Evolutionary conservation across 2,797 vertebrate genomes (phyloP).

Genomic region (Enteromius mattozi): DNA sequence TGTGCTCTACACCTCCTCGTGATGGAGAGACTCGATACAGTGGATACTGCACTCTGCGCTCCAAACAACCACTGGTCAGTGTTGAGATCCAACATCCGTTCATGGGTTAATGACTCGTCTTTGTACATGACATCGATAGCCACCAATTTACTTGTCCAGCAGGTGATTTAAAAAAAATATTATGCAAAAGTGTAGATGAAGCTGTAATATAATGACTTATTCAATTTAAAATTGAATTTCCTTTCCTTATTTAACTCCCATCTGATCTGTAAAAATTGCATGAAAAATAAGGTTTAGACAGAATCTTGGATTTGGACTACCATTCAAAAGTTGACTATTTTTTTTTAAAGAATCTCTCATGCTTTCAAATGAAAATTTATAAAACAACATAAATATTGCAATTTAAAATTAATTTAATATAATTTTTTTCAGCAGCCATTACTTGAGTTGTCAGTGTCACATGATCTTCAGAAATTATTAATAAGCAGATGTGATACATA

Average conservation of each 20-base stretch:
- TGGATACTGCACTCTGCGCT: constrained; percentile 89
- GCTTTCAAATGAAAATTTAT: background rate
- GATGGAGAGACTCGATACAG: constrained; percentile 92
- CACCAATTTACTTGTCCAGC: background rate
- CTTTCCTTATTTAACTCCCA: background rate
- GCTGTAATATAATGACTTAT: background rate
- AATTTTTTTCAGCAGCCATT: background rate
- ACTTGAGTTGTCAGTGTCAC: background rate
- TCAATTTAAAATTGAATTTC: background rate
- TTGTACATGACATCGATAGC: background rate
- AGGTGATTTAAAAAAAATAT: background rate
- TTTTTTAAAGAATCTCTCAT: background rate
- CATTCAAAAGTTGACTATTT: background rate
- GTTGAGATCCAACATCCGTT: background rate
- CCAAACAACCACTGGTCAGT: constrained; percentile 83
- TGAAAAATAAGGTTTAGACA: background rate
- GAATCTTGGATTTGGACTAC: background rate
- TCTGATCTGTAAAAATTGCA: background rate
- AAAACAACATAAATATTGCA: background rate
- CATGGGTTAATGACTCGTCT: background rate
- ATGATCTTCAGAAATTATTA: background rate
- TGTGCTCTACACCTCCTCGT: constrained; percentile 80
- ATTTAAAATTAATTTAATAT: background rate
- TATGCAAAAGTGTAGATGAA: background rate
- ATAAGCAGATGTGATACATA: background rate